These are phyloP conservation scores for Eupithecia pulchellata DNA, from an alignment of 2,888 invertebrate species.

Conservation along the genomic window DNA sequence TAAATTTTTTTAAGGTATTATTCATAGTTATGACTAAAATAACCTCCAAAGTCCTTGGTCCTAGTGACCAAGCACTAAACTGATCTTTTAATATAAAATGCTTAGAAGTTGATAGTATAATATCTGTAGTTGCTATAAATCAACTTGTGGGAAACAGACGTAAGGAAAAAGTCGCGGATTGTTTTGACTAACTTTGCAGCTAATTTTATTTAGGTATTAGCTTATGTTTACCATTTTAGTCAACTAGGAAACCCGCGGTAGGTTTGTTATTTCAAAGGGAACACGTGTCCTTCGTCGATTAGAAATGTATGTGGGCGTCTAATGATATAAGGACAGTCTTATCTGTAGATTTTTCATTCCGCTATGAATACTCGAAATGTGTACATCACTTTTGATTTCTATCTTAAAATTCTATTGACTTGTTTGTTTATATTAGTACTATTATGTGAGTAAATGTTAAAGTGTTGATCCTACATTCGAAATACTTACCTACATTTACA, in stretches of 20 bases:
- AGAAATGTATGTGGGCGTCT: conserved; percentile 46
- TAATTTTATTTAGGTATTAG: not conserved
- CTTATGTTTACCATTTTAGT: not conserved
- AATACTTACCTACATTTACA: too few relatives aligned
- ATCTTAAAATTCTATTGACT: conserved; percentile 8
- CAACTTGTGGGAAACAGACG: not conserved
- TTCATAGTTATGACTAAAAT: too few relatives aligned
- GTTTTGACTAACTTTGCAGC: not conserved
- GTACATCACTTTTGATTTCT: conserved; percentile 26
- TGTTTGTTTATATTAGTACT: conserved; percentile 10
- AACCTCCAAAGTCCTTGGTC: too few relatives aligned
- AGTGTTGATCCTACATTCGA: conserved; percentile 1
- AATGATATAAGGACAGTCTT: conserved; percentile 56
- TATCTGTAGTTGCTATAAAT: not conserved
- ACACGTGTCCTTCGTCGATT: conserved; percentile 44
- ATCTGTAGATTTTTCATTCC: conserved; percentile 57
- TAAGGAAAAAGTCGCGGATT: conserved; percentile 3
- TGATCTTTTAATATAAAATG: not conserved
- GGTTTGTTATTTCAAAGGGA: not conserved
- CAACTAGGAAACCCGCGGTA: not conserved
- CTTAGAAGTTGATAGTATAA: not conserved
- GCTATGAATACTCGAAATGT: conserved; percentile 50
- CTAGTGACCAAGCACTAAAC: too few relatives aligned
- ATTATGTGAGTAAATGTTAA: not conserved
- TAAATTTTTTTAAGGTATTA: too few relatives aligned